Evolutionary conservation across 2,113 vertebrate species (phyloP), one percentile per base, ranked within the genome.

Genomic region (Channa argus): DNA sequence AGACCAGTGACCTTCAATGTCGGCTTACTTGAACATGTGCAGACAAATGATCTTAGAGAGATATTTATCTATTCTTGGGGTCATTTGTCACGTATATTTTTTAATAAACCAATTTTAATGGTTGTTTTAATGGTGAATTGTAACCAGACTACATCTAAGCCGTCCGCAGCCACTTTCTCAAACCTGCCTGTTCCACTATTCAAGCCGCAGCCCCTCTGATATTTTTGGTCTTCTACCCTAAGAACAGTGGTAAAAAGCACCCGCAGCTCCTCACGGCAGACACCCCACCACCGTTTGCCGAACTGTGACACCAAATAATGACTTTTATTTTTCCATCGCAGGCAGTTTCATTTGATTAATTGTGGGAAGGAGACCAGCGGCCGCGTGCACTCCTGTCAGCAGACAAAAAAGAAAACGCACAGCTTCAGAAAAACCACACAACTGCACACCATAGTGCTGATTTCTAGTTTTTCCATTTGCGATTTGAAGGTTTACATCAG

Each of bases 261-360:
- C 24, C 24, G 24, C 24, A 24, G 24, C 24, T 24, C 24, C 24
- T 24, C 24, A 24, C 24, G 24, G 24, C 24, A 24, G 24, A 24
- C 24, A 24, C 24, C 24, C 24, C 24, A 24, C 24, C 24, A 24
- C 24, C 24, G 24, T 14, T 49, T 36, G 3, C 43, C 46, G 51
- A 78, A 47, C 79, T 64, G 79, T 43, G 71, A 68, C 68, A 6
- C 63, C 49, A 43, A 72, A 69, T 59, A 84, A 84, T 56, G 66
- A 75, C 65, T 74, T 77, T 60, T 24, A 51, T 55, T 80, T 49
- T 66, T 14, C 34, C 43, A 62, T 50, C 52, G 56, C 52, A 47
- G 63, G 14, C 33, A 2, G 49, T 41, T 71, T 74, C 49, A 7
- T 86, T 74, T 33, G 69, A 80, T 77, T 71, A 74, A 86, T 71